These are phyloP conservation scores for Macaca nemestrina DNA, from an alignment of 2,113 vertebrate genomes.

Conservation along the genomic window DNA sequence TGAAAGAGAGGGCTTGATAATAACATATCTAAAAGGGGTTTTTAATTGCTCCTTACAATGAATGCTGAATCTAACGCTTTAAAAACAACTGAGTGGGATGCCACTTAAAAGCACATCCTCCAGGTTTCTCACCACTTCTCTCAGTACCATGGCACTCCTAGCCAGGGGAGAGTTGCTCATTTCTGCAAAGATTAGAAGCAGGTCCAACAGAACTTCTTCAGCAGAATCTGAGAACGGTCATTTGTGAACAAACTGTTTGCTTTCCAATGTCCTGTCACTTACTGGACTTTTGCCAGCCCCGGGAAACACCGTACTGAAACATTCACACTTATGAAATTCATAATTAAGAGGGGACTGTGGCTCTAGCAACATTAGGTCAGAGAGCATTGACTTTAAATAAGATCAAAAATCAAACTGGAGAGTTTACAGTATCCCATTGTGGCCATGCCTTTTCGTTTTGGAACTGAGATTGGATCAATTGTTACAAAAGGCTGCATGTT, in stretches of 20 bases:
- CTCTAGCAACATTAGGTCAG: neutral
- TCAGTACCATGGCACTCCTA: conserved; percentile 8
- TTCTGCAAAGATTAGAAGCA: conserved; percentile 26
- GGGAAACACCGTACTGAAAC: neutral
- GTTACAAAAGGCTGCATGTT: neutral
- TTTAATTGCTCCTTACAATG: conserved; percentile 61
- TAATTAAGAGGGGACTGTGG: neutral
- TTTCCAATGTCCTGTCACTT: neutral
- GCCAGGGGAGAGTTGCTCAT: conserved; percentile 32
- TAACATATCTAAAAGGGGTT: conserved; percentile 54
- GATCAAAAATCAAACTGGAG: neutral
- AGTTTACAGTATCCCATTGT: fast-evolving
- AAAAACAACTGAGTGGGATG: conserved; percentile 62
- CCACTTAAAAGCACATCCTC: conserved; percentile 64
- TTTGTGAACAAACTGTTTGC: neutral
- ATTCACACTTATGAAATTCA: neutral
- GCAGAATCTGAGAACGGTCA: neutral
- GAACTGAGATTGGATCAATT: neutral
- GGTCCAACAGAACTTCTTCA: neutral
- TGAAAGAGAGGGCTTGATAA: conserved; percentile 69
- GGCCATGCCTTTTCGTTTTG: neutral
- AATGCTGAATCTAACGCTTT: conserved; percentile 72
- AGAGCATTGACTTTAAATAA: neutral
- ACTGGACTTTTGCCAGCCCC: neutral
- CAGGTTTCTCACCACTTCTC: conserved; percentile 44